A percentile compares a stretch with the other conserved stretches of the same genome.
Conservation (phyloP, 2,888 invertebrate species). For the Leptinotarsa juncta region DNA sequence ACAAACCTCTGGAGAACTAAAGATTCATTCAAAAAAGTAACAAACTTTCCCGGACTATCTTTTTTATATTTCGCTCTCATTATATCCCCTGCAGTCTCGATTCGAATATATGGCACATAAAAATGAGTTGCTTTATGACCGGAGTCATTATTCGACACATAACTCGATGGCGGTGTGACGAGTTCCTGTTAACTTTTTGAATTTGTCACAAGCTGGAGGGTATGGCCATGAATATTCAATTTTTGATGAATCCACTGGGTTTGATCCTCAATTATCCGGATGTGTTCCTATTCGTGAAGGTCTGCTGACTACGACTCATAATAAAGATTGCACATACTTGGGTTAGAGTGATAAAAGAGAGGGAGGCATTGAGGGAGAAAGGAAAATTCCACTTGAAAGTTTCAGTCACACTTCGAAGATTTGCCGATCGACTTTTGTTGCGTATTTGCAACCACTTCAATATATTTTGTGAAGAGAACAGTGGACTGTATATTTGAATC, state of each 20-base stretch:
- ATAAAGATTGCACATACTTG: too few relatives aligned
- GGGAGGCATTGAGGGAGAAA: too few relatives aligned
- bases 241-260: constrained; percentile 10
- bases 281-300: too few relatives aligned
- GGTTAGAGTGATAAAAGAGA: too few relatives aligned
- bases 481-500: too few relatives aligned
- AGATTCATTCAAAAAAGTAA: not conserved
- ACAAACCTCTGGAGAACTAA: too few relatives aligned
- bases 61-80: not conserved
- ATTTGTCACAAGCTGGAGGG: constrained; percentile 4
- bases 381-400: too few relatives aligned
- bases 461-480: too few relatives aligned
- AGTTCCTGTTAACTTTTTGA: constrained; percentile 7
- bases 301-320: too few relatives aligned
- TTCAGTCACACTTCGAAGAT: too few relatives aligned
- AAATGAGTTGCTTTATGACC: constrained; percentile 14
- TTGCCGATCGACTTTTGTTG: too few relatives aligned
- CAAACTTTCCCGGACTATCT: not conserved
- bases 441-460: too few relatives aligned
- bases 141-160: constrained; percentile 11
- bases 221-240: constrained; percentile 16
- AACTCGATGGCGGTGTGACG: constrained; percentile 3
- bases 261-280: not conserved
- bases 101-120: constrained; percentile 16
- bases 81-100: constrained; percentile 15